A percentile compares a stretch with the other conserved stretches of the same genome.
phyloP scores from a whole-genome alignment of 1,140 invertebrate genomes.

The Agrilus planipennis region DNA sequence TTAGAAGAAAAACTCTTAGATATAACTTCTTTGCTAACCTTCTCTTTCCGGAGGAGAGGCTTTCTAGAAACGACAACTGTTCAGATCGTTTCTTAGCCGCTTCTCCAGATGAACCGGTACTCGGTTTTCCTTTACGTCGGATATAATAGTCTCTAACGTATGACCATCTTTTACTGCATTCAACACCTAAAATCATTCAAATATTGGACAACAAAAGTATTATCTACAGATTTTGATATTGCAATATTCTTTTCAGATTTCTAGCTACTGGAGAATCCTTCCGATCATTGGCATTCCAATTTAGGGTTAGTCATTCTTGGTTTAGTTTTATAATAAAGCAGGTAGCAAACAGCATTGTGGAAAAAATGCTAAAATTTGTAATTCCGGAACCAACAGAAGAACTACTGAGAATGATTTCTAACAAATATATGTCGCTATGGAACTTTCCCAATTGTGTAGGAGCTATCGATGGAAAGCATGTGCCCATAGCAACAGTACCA shows the following conservation, averaged over 20 bases:
- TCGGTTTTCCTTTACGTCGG: constrained; percentile 9
- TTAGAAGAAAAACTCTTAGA: not conserved
- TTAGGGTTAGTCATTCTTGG: constrained; percentile 7
- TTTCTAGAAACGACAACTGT: constrained; percentile 15
- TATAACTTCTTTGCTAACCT: constrained; percentile 2
- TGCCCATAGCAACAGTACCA: no score
- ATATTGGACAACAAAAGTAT: not conserved
- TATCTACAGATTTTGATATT: not conserved
- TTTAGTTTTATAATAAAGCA: constrained; percentile 7
- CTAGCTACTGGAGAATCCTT: constrained; percentile 8
- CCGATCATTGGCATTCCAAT: constrained; percentile 6
- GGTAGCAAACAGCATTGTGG: constrained; percentile 7
- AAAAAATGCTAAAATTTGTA: constrained; percentile 8
- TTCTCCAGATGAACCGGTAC: constrained; percentile 9
- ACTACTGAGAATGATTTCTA: no score
- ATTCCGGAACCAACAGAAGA: constrained; percentile 5
- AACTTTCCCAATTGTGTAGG: no score
- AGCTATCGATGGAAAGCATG: no score
- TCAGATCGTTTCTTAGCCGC: constrained; percentile 12
- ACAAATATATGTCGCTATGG: no score
- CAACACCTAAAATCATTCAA: constrained; percentile 11
- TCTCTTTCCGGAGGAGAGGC: constrained; percentile 3
- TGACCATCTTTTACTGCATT: constrained; percentile 12
- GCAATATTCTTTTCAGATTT: constrained; percentile 3
- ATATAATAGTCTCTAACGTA: constrained; percentile 15